Base-by-base conservation (phyloP, 1,140 invertebrate genomes). In the Macrocentrus cingulum region DNA sequence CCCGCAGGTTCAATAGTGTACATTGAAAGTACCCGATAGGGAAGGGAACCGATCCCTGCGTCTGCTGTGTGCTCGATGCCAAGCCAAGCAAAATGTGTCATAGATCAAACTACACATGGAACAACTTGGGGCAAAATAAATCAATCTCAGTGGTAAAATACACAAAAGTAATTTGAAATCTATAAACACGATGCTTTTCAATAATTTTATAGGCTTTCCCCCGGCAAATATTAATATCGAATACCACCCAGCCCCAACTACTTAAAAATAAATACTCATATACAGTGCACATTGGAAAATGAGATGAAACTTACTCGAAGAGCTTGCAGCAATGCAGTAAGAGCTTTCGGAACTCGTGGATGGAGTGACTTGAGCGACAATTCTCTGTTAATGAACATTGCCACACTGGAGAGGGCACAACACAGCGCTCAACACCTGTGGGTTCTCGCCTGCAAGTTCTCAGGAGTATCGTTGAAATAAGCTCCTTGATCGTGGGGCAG, bases 401-500 rank as follows among this genome's bases (percentile, higher is more conserved):
- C 91, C 39, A 98, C 84, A 60, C 91, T 89, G 37, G 91, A 93
- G 1, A 98, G 81, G 15, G 94, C n/a, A n/a, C 92, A 60, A 96
- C 88, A 70, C 92, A 96, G 54, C 94, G 85, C 15, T 94, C 95
- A 66, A 91, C 84, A 25, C 91, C 92, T 37, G 91, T 89, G 55
- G 92, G 91, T 80, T 98, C 95, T 22, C 87, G 82, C 56, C 92
- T 89, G 46, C 92, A 94, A 66, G 90, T 89, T 67, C 90, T 86
- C 48, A 97, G 80, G 49, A 98, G 81, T 65, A 95, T 91, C 70
- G 88, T 90, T 34, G 97, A 81, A 55, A 97, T 88, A 71, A 92
- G 89, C 72, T 97, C 93, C 88, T 91, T 92, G n/a, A 88, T 83
- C 76, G 92, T 89, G 20, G 88, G 86, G 77, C 88, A 90, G 2